Evolutionary conservation across 2,888 invertebrate species (phyloP), one percentile per base, ranked within the genome.

Genomic region (Oxyscelio sp.): DNA sequence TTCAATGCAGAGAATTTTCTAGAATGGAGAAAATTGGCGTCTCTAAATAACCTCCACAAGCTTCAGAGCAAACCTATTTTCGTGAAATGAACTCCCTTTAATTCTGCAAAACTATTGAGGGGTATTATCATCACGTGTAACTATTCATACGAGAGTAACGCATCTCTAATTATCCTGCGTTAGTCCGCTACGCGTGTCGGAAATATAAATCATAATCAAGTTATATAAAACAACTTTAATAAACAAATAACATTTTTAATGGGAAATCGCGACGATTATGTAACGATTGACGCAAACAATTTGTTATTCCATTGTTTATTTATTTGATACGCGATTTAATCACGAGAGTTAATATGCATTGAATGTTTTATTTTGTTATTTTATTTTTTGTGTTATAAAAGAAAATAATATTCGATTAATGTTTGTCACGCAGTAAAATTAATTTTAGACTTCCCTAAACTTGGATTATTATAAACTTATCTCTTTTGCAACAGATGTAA

Each of bases 71-170:
- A 24, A 22, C 59, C 38, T 78, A 68, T 78, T 78, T 78, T 68
- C 40, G 52, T 68, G 52, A 40, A 68, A 52, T 43, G 54, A 59
- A 65, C 38, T 68, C 61, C 61, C 77, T 78, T 59, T 78, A 78
- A 78, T 68, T 61, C 34, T 50, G 11, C 50, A 15, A 8, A 43
- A 56, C 43, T 54, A 45, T 75, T 43, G 24, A 61, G 68, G 66
- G 68, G 52, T 68, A 56, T 61, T 9, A 66, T 58, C 15, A 54
- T 27, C 24, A n/a, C 8, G n/a, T 15, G 27, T 27, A 15, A 27
- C 54, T 66, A 68, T 78, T 40, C 77, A 78, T 78, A 78, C 45
- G 45, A 19, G 27, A 61, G 6, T 27, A 50, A 78, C 48, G 17
- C 40, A 78, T 59, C 77, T 68, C n/a, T 78, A 61, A 78, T 78